Evolutionary conservation across 23 tunicate species (phyloP).

Genomic region (Corella eumyota): DNA sequence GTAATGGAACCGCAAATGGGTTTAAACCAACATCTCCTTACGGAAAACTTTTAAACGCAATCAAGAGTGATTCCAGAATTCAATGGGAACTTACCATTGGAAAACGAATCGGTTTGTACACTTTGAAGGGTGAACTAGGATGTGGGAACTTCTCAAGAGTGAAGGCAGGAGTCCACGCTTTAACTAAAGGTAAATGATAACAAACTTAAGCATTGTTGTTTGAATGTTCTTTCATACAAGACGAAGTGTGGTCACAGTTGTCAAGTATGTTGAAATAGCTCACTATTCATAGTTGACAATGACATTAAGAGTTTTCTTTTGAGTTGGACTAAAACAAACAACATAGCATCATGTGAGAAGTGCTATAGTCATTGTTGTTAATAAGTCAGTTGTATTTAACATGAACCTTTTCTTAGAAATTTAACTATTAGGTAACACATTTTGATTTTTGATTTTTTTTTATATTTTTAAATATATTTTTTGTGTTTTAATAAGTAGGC

Average conservation of each 20-base stretch:
- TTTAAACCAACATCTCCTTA: constrained; percentile 7
- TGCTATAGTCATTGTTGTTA: no score
- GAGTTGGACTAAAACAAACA: no score
- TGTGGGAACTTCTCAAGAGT: constrained; percentile 84
- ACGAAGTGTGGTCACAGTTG: background rate
- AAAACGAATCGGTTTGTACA: constrained; percentile 84
- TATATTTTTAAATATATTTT: no score
- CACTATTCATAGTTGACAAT: no score
- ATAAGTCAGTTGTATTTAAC: no score
- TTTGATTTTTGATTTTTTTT: no score
- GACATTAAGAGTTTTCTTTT: no score
- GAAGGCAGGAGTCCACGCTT: constrained; percentile 45
- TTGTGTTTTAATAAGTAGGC: no score
- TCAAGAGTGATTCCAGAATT: constrained; percentile 16
- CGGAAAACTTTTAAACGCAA: constrained; percentile 29
- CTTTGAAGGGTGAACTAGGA: constrained; percentile 70
- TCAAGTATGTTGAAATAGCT: no score
- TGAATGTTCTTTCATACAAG: background rate
- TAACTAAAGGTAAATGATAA: constrained; percentile 56
- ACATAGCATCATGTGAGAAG: no score
- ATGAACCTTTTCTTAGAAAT: no score
- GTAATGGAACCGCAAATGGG: background rate
- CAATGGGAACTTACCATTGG: constrained; percentile 60
- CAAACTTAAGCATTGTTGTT: background rate
- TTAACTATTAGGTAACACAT: no score